Percentiles rank a stretch among this genome's conserved stretches.
Conservation (phyloP, 2,797 vertebrate species). For the Antennarius maculatus region DNA sequence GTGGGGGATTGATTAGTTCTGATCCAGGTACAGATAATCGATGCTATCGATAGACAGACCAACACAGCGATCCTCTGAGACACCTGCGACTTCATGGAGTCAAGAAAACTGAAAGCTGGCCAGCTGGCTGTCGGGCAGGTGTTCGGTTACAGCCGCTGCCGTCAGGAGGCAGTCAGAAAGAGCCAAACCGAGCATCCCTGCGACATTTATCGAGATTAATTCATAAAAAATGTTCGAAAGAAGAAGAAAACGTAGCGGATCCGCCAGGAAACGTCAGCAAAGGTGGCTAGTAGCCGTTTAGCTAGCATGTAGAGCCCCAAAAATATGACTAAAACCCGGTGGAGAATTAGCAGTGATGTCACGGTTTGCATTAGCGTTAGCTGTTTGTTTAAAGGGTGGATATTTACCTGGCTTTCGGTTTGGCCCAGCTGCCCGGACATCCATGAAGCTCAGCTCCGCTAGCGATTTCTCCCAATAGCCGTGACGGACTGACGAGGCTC, state of each 20-base stretch:
- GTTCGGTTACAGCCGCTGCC: slow-evolving; percentile 40
- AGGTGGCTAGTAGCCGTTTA: slow-evolving; percentile 50
- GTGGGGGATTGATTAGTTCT: too few relatives aligned
- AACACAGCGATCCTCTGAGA: slow-evolving; percentile 11
- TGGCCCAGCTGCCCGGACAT: slow-evolving; percentile 41
- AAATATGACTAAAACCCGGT: not conserved
- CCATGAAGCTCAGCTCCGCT: slow-evolving; percentile 28
- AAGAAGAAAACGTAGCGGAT: not conserved
- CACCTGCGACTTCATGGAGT: slow-evolving; percentile 44
- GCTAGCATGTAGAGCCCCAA: slow-evolving; percentile 37
- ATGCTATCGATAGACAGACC: too few relatives aligned
- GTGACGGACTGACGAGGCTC: slow-evolving; percentile 48
- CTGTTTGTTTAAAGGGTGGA: accelerated
- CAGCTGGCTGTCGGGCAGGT: slow-evolving; percentile 54
- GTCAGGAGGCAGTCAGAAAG: not conserved
- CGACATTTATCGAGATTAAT: not conserved
- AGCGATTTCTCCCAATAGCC: slow-evolving; percentile 45
- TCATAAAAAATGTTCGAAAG: accelerated
- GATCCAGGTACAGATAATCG: too few relatives aligned
- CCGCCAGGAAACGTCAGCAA: not conserved
- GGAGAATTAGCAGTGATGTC: not conserved
- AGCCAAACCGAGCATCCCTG: not conserved
- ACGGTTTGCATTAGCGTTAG: accelerated
- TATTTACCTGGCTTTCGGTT: slow-evolving; percentile 39
- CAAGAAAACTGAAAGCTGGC: not conserved